phyloP scores from a whole-genome alignment of 2,888 invertebrate genomes.

The Clostera curtula region DNA sequence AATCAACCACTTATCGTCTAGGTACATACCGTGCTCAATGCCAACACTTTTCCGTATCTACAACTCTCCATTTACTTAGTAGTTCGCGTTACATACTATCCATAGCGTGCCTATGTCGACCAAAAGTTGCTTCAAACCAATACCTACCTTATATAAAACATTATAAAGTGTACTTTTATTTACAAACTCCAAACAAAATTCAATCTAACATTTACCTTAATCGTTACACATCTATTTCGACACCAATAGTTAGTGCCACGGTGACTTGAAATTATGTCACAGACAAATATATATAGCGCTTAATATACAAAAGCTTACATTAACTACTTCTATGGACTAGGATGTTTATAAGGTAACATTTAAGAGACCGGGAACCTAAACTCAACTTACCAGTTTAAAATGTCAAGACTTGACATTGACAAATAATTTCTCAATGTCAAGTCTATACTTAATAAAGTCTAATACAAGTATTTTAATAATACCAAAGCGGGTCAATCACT shows the following conservation, averaged over 20 bases:
- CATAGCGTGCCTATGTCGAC: slow-evolving; percentile 21
- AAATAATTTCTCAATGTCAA: neutral
- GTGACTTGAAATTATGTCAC: slow-evolving; percentile 15
- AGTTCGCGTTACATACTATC: slow-evolving; percentile 15
- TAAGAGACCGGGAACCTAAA: slow-evolving; percentile 35
- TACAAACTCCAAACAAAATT: slow-evolving; percentile 33
- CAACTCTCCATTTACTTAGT: slow-evolving; percentile 18
- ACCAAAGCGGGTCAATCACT: slow-evolving; percentile 11
- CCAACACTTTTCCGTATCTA: slow-evolving; percentile 33
- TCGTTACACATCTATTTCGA: slow-evolving; percentile 31
- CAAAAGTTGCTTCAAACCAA: slow-evolving; percentile 22
- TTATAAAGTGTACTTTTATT: slow-evolving; percentile 38
- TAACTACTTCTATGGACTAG: slow-evolving; percentile 59
- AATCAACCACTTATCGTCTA: slow-evolving; percentile 37
- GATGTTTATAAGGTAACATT: slow-evolving; percentile 55
- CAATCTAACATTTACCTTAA: slow-evolving; percentile 23
- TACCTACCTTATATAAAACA: slow-evolving; percentile 34
- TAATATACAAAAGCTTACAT: slow-evolving; percentile 56
- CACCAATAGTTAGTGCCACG: slow-evolving; percentile 23
- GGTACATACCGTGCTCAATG: slow-evolving; percentile 66
- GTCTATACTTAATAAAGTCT: slow-evolving; percentile 11
- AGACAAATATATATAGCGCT: slow-evolving; percentile 19
- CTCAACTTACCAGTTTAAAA: too few species aligned
- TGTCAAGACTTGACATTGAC: neutral
- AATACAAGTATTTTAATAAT: slow-evolving; percentile 8